Evolutionary conservation across 2,888 invertebrate genomes (phyloP).

Genomic region (Mactromeris polynyma): DNA sequence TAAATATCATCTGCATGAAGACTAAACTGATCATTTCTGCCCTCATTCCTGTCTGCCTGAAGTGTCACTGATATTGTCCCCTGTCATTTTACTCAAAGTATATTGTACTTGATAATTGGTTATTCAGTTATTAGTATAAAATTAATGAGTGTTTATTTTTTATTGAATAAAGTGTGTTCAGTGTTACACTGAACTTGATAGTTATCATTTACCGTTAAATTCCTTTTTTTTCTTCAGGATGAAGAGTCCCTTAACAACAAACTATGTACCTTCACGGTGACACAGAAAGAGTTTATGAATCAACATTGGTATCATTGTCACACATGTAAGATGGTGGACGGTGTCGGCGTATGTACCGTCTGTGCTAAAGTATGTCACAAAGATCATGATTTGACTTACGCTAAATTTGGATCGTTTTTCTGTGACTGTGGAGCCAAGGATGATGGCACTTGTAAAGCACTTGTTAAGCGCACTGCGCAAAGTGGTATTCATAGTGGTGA

Average conservation of each 20-base stretch:
- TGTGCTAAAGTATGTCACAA: conserved; percentile 99
- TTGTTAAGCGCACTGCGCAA: conserved; percentile 90
- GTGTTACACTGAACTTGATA: background rate
- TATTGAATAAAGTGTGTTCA: too few relatives aligned
- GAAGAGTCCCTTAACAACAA: conserved; percentile 95
- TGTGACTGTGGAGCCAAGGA: conserved; percentile 99
- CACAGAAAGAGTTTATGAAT: conserved; percentile 99
- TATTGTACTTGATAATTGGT: too few relatives aligned
- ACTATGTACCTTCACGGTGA: conserved; percentile 98
- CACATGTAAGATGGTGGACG: conserved; percentile 99
- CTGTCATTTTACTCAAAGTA: too few relatives aligned
- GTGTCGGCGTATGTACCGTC: conserved; percentile 98
- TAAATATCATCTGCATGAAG: too few relatives aligned
- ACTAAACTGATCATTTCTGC: too few relatives aligned
- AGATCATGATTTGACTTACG: conserved; percentile 97
- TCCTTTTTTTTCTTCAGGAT: conserved; percentile 89
- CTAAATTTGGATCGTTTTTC: conserved; percentile 99
- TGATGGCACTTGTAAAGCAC: conserved; percentile 88
- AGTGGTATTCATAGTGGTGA: conserved; percentile 83
- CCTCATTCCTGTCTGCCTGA: too few relatives aligned
- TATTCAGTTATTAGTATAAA: too few relatives aligned
- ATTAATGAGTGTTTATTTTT: too few relatives aligned
- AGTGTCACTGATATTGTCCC: too few relatives aligned
- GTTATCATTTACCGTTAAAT: background rate
- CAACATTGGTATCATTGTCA: conserved; percentile 97